These are phyloP conservation scores for Zeugodacus cucurbitae DNA, from an alignment of 1,140 invertebrate species.

Conservation along the genomic window DNA sequence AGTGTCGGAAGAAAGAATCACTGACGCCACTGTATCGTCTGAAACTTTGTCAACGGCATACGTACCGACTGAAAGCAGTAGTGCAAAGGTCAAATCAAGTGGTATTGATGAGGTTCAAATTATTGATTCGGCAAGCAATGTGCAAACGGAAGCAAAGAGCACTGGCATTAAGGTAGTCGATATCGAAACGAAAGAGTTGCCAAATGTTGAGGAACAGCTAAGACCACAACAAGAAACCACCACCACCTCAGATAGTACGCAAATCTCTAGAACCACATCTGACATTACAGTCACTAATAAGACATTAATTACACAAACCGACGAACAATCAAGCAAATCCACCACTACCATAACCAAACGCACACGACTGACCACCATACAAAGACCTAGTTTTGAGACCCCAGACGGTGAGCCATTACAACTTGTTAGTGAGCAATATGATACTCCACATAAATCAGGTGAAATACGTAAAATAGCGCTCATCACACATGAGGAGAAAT, in stretches of 20 bases:
- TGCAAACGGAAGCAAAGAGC: background rate
- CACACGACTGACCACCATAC: constrained; percentile 57
- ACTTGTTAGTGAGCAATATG: constrained; percentile 62
- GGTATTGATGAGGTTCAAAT: constrained; percentile 41
- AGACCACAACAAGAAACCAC: background rate
- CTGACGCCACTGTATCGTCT: background rate
- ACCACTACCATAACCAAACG: constrained; percentile 56
- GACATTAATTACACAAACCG: background rate
- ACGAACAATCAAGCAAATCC: constrained; percentile 45
- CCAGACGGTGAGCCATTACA: constrained; percentile 64
- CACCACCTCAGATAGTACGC: background rate
- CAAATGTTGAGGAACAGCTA: constrained; percentile 38
- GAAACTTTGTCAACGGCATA: background rate
- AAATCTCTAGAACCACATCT: background rate
- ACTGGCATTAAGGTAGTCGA: constrained; percentile 55
- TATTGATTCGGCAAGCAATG: constrained; percentile 14
- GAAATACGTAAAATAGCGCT: constrained; percentile 73
- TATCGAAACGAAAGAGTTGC: constrained; percentile 56
- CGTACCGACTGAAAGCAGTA: background rate
- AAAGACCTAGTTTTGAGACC: constrained; percentile 61
- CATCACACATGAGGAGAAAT: constrained; percentile 76
- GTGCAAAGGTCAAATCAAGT: background rate
- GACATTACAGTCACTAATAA: background rate
- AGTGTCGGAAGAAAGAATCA: background rate
- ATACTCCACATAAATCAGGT: constrained; percentile 56